Evolutionary conservation across 2,888 invertebrate genomes (phyloP).

Genomic region (Pyrrhia umbra): DNA sequence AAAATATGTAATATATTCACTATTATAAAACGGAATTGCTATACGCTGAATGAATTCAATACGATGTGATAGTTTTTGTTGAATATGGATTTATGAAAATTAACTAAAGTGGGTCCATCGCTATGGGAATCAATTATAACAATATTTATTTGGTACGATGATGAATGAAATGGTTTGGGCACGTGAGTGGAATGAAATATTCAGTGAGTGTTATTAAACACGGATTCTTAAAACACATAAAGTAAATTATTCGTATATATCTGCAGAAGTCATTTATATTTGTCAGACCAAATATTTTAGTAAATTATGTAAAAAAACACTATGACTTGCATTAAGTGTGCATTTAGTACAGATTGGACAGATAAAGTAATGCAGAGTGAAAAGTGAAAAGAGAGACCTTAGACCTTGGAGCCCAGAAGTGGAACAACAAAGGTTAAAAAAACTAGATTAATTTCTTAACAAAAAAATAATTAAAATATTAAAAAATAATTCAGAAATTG

Average conservation of each 20-base stretch:
- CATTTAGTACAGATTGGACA: no score
- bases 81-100: slow-evolving; percentile 1
- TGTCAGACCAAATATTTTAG: background rate
- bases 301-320: no score
- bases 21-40: background rate
- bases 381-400: no score
- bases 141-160: slow-evolving; percentile 21
- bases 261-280: background rate
- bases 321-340: no score
- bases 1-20: background rate
- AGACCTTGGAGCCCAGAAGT: no score
- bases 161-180: background rate
- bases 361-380: no score
- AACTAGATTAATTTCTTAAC: no score
- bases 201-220: slow-evolving; percentile 10
- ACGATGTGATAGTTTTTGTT: background rate
- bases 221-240: background rate
- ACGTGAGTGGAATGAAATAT: background rate
- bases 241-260: background rate
- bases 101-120: background rate
- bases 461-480: no score
- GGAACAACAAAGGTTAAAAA: no score
- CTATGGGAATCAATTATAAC: background rate
- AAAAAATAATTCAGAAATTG: background rate
- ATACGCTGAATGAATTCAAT: background rate